Conservation (phyloP, 1,140 invertebrate genomes). For the Brachionus paranguensis region DNA sequence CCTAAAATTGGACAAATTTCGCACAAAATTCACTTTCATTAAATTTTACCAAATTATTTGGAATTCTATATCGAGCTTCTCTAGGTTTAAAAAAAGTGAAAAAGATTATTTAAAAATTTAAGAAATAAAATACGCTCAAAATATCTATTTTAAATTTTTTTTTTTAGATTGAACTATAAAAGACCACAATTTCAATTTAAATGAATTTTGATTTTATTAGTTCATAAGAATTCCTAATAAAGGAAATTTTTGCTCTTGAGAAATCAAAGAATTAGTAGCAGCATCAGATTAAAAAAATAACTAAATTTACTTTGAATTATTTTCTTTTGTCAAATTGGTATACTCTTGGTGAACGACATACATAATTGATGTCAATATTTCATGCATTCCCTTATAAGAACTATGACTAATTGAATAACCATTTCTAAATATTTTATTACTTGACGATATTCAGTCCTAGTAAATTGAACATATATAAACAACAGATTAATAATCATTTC, state of each 20-base stretch:
- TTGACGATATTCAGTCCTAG: conserved; percentile 23
- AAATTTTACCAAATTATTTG: no score
- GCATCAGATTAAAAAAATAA: background rate
- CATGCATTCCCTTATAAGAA: conserved; percentile 23
- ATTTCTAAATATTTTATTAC: background rate
- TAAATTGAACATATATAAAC: conserved; percentile 38
- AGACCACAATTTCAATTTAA: no score
- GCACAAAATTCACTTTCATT: no score
- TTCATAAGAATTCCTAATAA: no score
- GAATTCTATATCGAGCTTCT: no score
- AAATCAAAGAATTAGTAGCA: background rate
- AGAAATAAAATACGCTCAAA: no score
- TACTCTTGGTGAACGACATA: conserved; percentile 24
- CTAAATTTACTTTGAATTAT: background rate
- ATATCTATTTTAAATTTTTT: no score
- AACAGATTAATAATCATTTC: conserved; percentile 1
- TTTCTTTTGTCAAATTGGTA: background rate
- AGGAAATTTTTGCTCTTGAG: background rate
- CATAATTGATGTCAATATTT: conserved; percentile 24
- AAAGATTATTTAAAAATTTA: no score
- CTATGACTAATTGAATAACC: background rate
- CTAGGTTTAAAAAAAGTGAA: no score
- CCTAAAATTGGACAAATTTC: no score
- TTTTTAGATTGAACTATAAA: no score
- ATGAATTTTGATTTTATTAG: no score